Evolutionary conservation across 2,888 invertebrate species (phyloP), one percentile per base, ranked within the genome.

Genomic region (Rhingia campestris): DNA sequence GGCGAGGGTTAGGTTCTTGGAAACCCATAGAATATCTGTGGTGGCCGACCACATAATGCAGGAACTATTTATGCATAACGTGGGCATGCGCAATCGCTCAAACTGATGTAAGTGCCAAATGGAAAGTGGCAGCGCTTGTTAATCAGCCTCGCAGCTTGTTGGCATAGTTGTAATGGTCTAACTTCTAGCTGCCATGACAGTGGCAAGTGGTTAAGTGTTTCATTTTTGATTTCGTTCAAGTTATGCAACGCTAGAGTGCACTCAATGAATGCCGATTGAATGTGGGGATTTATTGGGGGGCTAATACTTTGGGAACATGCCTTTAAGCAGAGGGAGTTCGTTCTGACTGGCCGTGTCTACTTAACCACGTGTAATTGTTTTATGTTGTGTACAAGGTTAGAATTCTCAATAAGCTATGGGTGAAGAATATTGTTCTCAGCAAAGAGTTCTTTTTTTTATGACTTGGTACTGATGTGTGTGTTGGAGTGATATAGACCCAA

Each of bases 11-110:
- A 43, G n/a, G 66, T 67, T 75, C 75, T 67, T 43, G 66, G 66
- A 67, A 66, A 66, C 22, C 1, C 2, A 35, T 12, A 58, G n/a
- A 37, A 4, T 54, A 10, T 53, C 22, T 22, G 2, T 22, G 22
- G 33, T 39, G 47, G 9, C 63, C 43, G 67, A 45, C 22, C 35
- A 69, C 32, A 35, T 64, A 63, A 75, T 84, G 59, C 84, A 84
- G 84, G 84, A 84, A 84, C 79, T 84, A 75, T 39, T 84, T 80
- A 84, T 84, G 80, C 84, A 80, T 37, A 74, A 72, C 49, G 51
- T 43, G n/a, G 73, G 41, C 73, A 79, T 80, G 70, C 12, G n/a
- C 70, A 80, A 80, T 75, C 51, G 59, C 35, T 80, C 75, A 75
- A 59, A 66, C 30, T 74, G 82, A 82, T 73, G 45, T 54, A 56